Evolutionary conservation across 2,797 vertebrate genomes (phyloP).

Genomic region (Danio aesculapii): DNA sequence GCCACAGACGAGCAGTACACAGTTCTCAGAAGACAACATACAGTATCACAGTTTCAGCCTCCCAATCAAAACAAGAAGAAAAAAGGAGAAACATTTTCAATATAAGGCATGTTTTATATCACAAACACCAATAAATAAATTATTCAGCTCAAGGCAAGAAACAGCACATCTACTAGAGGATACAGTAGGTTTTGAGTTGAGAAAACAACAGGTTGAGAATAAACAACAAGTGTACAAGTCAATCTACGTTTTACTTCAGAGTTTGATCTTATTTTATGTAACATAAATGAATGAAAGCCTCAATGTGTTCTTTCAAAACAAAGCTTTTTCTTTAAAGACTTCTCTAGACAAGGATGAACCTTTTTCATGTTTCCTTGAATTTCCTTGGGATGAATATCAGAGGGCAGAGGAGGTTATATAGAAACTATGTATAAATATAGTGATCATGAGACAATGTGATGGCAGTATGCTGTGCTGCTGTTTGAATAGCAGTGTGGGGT

Average conservation of each 20-base stretch:
- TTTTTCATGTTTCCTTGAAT: background rate
- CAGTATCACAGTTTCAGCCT: background rate
- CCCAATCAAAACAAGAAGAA: background rate
- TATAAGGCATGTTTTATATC: slow-evolving; percentile 6
- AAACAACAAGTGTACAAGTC: background rate
- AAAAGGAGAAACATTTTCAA: background rate
- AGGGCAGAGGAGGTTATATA: background rate
- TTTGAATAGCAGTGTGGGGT: background rate
- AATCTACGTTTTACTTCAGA: background rate
- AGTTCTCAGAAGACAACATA: slow-evolving; percentile 3
- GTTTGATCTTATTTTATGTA: background rate
- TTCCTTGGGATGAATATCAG: background rate
- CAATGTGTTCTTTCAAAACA: slow-evolving; percentile 4
- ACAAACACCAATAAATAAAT: slow-evolving; percentile 22
- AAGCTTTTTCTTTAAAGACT: background rate
- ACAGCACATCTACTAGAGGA: background rate
- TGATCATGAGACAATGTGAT: background rate
- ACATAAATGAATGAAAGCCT: background rate
- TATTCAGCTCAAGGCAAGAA: slow-evolving; percentile 10
- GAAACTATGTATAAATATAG: background rate
- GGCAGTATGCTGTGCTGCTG: background rate
- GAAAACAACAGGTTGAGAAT: background rate
- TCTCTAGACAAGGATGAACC: background rate
- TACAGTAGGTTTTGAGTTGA: background rate
- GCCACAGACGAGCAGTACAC: background rate